These are phyloP conservation scores for Cochlearius cochlearius DNA, from an alignment of 2,113 vertebrate genomes.

Conservation along the genomic window DNA sequence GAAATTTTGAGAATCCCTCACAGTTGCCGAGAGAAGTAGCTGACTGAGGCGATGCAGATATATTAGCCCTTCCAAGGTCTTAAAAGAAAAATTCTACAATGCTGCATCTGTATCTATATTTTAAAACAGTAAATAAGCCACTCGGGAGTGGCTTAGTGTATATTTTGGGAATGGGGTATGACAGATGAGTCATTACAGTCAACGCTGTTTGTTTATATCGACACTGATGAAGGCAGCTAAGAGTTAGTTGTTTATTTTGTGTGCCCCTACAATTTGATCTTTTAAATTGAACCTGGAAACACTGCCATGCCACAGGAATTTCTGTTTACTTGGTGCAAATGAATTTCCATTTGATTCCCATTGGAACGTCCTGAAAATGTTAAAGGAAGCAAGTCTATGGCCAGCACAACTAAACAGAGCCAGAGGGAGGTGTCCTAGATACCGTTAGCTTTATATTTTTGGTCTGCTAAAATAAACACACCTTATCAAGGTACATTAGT, in stretches of 20 bases:
- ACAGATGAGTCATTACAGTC: constrained; percentile 49
- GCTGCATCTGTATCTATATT: constrained; percentile 62
- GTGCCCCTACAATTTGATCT: background rate
- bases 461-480: background rate
- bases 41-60: background rate
- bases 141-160: background rate
- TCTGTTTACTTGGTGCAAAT: background rate
- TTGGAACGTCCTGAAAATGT: background rate
- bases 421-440: background rate
- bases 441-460: background rate
- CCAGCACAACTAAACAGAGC: background rate
- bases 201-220: background rate
- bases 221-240: background rate
- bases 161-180: constrained; percentile 47
- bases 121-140: constrained; percentile 31
- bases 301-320: background rate
- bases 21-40: background rate
- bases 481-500: background rate
- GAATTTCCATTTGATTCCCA: background rate
- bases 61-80: background rate
- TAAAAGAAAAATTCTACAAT: constrained; percentile 61
- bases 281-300: background rate
- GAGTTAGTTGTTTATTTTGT: background rate
- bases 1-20: background rate
- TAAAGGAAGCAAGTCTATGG: background rate